A percentile compares a stretch with the other conserved stretches of the same genome.
Conservation (phyloP, 2,113 vertebrate genomes). For the human region GRCh38 chr15:26158001-26158500, state of each 20-base stretch:
- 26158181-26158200: neutral
- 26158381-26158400: accelerated
- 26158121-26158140: neutral
- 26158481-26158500: constrained; percentile 1
- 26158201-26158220: neutral
- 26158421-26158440: neutral
- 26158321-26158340: neutral
- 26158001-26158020: neutral
- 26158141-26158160: neutral
- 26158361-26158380: neutral
- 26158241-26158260: too few relatives aligned
- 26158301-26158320: neutral
- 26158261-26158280: neutral
- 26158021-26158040: neutral
- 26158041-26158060: neutral
- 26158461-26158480: constrained; percentile 19
- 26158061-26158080: neutral
- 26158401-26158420: neutral
- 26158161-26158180: neutral
- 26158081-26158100: neutral
- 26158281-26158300: too few relatives aligned
- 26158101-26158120: neutral
- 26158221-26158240: neutral
- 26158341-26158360: accelerated
- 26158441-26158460: neutral